Evolutionary conservation across 37 sponge, comb jelly and placozoan species (phyloP), one percentile per base, ranked within the genome.

Genomic region (Halisarca cf. caerulea): DNA sequence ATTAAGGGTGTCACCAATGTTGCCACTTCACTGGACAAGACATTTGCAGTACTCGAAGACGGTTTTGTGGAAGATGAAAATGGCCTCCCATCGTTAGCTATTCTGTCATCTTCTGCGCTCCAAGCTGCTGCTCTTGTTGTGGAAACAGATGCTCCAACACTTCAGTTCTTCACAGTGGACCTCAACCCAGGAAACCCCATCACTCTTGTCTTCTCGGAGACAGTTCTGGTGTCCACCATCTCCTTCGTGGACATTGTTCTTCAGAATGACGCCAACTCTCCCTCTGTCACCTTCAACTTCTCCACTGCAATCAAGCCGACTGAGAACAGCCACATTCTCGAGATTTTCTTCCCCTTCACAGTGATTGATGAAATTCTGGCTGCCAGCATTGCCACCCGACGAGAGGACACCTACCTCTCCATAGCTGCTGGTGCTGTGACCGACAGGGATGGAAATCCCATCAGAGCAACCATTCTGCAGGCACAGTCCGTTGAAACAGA

Each of bases 151-250:
- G 83, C 90, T 40, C 90, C 90, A 18, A 54, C 18, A 17, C 81
- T 95, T 25, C 17, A 45, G 5, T 75, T 74, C 38, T 95, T 91
- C 86, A 85, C 58, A 32, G 95, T 95, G 0, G 80, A 95, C 73
- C 53, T 95, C 44, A 89, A 89, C 36, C 92, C 95, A 58, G 90
- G 92, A 3, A 40, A 80, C 28, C 86, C 84, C 0, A 81, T 91
- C 37, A 85, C 74, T 7, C 68, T 89, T 3, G 66, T 89, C 32
- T 95, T 95, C 78, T 87, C 92, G 18, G 92, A 95, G 55, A 84
- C 95, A 30, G 85, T 93, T 11, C 44, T 84, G 8, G 88, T 69
- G n/a, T 32, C 55, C 14, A 81, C 84, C 8, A 39, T 92, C 20
- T 61, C 60, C 32, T 82, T 81, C 44, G 84, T 66, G 0, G 79